Conservation (phyloP, 2,797 vertebrate species). For the Myotis findleyi region DNA sequence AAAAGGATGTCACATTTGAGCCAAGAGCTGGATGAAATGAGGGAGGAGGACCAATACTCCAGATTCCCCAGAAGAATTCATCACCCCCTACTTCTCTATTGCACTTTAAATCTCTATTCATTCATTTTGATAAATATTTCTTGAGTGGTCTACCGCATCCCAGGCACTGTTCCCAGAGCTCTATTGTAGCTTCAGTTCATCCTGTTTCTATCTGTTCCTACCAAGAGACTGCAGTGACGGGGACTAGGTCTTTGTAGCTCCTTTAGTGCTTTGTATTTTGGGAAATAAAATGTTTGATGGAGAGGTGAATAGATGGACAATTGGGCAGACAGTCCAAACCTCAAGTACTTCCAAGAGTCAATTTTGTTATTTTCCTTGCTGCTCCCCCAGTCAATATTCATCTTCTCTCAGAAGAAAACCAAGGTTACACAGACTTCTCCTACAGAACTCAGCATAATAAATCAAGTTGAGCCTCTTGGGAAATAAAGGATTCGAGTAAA, state of each 20-base stretch:
- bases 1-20: conserved; percentile 7
- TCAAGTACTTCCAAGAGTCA: conserved; percentile 1
- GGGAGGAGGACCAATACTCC: background rate
- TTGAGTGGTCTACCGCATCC: background rate
- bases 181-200: background rate
- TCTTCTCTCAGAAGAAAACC: conserved; percentile 52
- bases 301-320: conserved; percentile 10
- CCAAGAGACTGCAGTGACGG: background rate
- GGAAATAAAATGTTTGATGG: background rate
- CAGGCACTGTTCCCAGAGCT: background rate
- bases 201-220: background rate
- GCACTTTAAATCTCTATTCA: background rate
- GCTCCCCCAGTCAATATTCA: background rate
- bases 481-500: conserved; percentile 74
- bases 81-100: background rate
- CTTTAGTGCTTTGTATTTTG: background rate
- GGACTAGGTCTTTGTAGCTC: background rate
- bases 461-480: conserved; percentile 68
- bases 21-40: conserved; percentile 30
- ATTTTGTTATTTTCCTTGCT: conserved; percentile 49
- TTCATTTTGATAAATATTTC: conserved; percentile 37
- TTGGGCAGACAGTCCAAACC: background rate
- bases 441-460: conserved; percentile 56
- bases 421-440: conserved; percentile 51
- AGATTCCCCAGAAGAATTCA: background rate